Conservation (phyloP, 2,113 vertebrate genomes). For the Ondatra zibethicus region DNA sequence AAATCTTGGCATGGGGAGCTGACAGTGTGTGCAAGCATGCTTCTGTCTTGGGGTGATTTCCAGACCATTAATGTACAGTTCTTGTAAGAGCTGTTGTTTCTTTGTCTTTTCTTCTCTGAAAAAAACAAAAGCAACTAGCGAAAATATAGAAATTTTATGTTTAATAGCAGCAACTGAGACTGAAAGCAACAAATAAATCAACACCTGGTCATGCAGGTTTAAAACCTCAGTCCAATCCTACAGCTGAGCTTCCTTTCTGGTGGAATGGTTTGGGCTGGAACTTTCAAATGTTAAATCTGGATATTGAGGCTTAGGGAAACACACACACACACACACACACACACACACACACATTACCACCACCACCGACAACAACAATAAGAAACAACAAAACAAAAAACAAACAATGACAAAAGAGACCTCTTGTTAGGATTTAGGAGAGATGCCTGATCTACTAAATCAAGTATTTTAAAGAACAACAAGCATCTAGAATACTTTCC, state of each 20-base stretch:
- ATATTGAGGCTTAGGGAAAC: background rate
- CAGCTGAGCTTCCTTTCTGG: background rate
- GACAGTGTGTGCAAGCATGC: too few species aligned
- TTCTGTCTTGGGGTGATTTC: background rate
- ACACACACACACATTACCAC: background rate
- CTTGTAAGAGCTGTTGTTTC: background rate
- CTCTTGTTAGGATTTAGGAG: background rate
- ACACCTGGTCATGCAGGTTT: background rate
- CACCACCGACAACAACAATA: too few species aligned
- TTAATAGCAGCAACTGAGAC: background rate
- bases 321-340: background rate
- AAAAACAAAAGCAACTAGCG: background rate
- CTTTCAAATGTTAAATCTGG: background rate
- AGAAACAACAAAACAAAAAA: background rate
- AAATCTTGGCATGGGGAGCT: background rate
- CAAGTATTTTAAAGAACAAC: background rate
- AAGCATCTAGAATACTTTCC: background rate
- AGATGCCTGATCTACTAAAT: background rate
- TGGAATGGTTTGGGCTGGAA: background rate
- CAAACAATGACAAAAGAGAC: too few species aligned
- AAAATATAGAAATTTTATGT: background rate
- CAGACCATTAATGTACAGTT: background rate
- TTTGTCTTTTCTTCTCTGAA: background rate
- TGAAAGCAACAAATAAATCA: background rate
- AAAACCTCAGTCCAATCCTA: background rate